These are phyloP conservation scores for Eristalis tenax DNA, from an alignment of 2,888 invertebrate species.

Conservation along the genomic window DNA sequence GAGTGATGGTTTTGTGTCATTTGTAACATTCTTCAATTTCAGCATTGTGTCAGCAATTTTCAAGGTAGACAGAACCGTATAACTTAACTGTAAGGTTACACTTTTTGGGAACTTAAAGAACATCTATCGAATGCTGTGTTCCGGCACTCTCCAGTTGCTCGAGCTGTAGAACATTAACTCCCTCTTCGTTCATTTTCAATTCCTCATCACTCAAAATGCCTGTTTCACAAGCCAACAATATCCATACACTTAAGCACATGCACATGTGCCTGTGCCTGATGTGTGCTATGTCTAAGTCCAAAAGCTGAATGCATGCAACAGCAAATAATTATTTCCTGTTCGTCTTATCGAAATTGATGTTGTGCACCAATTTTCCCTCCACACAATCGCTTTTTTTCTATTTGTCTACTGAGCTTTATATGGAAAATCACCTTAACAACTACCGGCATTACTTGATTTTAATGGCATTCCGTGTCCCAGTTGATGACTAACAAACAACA, in stretches of 20 bases:
- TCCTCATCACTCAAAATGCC: no score
- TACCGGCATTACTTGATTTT: constrained; percentile 64
- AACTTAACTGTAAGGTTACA: no score
- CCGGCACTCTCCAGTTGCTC: no score
- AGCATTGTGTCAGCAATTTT: no score
- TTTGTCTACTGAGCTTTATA: constrained; percentile 12
- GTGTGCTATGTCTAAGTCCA: constrained; percentile 35
- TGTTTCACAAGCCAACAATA: no score
- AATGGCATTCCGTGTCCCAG: constrained; percentile 65
- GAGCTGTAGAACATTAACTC: no score
- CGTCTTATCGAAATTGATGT: constrained; percentile 49
- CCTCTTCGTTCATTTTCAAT: no score
- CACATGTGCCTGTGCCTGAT: constrained; percentile 48
- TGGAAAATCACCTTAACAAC: constrained; percentile 66
- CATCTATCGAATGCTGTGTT: no score
- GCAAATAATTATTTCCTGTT: constrained; percentile 68
- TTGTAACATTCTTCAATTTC: no score
- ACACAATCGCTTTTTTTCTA: neutral
- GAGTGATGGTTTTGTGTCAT: no score
- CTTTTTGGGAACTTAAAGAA: no score
- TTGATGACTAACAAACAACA: constrained; percentile 56
- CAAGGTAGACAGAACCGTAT: no score
- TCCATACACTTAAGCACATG: neutral
- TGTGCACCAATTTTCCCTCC: constrained; percentile 31
- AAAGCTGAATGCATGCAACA: constrained; percentile 55